Conservation (phyloP, 1,140 invertebrate species). For the Zaprionus tsacasi region DNA sequence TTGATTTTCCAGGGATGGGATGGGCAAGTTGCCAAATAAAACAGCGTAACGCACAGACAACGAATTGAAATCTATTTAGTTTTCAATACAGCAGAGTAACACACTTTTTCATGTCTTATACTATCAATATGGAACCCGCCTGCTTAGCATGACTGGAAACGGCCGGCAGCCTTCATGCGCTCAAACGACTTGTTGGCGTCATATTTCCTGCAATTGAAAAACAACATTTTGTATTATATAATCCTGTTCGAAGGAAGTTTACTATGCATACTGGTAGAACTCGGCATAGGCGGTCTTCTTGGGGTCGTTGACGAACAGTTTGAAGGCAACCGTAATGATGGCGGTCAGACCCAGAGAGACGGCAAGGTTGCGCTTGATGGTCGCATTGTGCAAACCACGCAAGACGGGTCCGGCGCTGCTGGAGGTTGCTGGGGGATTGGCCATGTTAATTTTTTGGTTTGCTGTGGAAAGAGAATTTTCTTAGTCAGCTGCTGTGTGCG, state of each 20-base stretch:
- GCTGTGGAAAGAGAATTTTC: conserved; percentile 44
- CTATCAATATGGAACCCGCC: conserved; percentile 21
- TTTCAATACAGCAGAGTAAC: conserved; percentile 68
- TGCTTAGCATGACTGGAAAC: conserved; percentile 84
- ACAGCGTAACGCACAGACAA: conserved; percentile 38
- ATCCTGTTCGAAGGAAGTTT: background rate
- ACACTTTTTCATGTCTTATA: conserved; percentile 68
- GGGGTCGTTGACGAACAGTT: conserved; percentile 83
- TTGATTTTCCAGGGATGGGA: background rate
- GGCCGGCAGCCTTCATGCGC: conserved; percentile 85
- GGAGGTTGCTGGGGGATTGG: conserved; percentile 73
- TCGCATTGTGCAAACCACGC: conserved; percentile 81
- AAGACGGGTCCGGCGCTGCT: conserved; percentile 73
- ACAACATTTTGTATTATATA: background rate
- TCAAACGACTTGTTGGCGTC: conserved; percentile 86
- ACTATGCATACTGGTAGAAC: conserved; percentile 85
- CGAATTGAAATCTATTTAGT: conserved; percentile 71
- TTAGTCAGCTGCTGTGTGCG: conserved; percentile 10
- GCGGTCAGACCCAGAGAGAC: conserved; percentile 73
- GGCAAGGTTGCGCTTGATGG: conserved; percentile 82
- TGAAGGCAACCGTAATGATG: conserved; percentile 67
- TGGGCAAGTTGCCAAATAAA: conserved; percentile 22
- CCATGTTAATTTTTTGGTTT: conserved; percentile 49
- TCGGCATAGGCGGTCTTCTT: conserved; percentile 86
- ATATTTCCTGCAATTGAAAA: conserved; percentile 84